Evolutionary conservation across 2,888 invertebrate genomes (phyloP), one percentile per base, ranked within the genome.

Genomic region (Galerucella calmariensis): DNA sequence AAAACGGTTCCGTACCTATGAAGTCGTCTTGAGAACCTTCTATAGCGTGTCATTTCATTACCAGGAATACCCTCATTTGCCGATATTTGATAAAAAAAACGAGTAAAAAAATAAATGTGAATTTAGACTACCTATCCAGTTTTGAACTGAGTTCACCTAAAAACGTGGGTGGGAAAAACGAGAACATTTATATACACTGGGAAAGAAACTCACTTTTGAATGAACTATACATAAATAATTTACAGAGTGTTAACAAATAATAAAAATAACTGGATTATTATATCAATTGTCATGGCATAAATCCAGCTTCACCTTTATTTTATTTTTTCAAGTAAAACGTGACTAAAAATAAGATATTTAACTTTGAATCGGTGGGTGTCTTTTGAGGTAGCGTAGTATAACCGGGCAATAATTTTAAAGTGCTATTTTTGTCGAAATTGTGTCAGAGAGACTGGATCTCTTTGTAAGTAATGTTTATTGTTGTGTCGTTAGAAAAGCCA

Each of bases 351-450:
- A 61, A 75, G 72, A 65, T 69, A 66, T 72, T 69, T 69, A 59
- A 58, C 72, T 75, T 72, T 69, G 58, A 59, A 56, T 27, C 51
- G 58, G 72, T 72, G 72, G 69, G 72, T 69, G 75, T 72, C 68
- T 74, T 69, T 74, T 63, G 69, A 75, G 72, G 74, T 77, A 67
- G 59, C 72, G 53, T 62, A 51, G 67, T 59, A 72, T 67, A 72
- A 24, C 58, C 44, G 61, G 61, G 72, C 51, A 73, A 76, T 76
- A 78, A 75, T 66, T 75, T 56, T 48, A 71, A 76, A 76, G 75
- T 76, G 78, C 67, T 67, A 78, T 73, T 78, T 76, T 75, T 68
- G 69, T 75, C 72, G 71, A 76, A 75, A 73, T 73, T 73, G 73
- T 78, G 75, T 76, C 76, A 71, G 61, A 61, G 71, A 35, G 73